A percentile compares a stretch with the other conserved stretches of the same genome.
Evolutionary conservation across 2,888 invertebrate species (phyloP).

Genomic region (Cotesia congregata): DNA sequence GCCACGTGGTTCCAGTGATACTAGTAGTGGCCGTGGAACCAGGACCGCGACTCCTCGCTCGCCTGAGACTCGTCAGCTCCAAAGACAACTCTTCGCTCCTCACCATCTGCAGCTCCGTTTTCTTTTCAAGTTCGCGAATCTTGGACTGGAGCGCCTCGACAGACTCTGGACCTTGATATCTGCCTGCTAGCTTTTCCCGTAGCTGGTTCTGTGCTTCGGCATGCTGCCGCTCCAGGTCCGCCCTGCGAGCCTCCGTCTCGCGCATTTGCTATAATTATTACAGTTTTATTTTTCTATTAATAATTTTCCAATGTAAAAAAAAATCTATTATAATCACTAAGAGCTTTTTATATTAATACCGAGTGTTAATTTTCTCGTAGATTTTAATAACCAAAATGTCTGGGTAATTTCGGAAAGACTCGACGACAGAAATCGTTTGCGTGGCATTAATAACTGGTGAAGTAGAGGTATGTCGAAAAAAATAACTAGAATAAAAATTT

Average conservation of each 20-base stretch:
- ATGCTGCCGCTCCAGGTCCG: slow-evolving; percentile 84
- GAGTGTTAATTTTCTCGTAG: background rate
- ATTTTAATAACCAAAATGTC: slow-evolving; percentile 32
- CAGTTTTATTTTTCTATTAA: background rate
- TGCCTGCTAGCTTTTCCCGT: slow-evolving; percentile 72
- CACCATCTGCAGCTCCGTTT: slow-evolving; percentile 79
- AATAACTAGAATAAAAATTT: slow-evolving; percentile 23
- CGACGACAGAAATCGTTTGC: slow-evolving; percentile 52
- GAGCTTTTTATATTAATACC: no score
- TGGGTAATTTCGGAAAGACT: slow-evolving; percentile 37
- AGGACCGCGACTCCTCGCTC: slow-evolving; percentile 71
- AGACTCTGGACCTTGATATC: slow-evolving; percentile 75
- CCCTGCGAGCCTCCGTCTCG: slow-evolving; percentile 83
- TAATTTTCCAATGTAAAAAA: background rate
- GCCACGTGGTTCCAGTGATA: slow-evolving; percentile 70
- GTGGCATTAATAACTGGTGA: slow-evolving; percentile 56
- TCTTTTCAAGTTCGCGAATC: slow-evolving; percentile 92
- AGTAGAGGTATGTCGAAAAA: slow-evolving; percentile 36
- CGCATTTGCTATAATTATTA: slow-evolving; percentile 76
- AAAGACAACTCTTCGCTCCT: slow-evolving; percentile 92
- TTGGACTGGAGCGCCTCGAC: slow-evolving; percentile 84
- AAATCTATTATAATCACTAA: background rate
- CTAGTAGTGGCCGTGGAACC: slow-evolving; percentile 65
- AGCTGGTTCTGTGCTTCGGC: slow-evolving; percentile 82
- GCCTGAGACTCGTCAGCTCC: slow-evolving; percentile 83